Evolutionary conservation across 2,888 invertebrate genomes (phyloP).

Genomic region (Napeogenes inachia): DNA sequence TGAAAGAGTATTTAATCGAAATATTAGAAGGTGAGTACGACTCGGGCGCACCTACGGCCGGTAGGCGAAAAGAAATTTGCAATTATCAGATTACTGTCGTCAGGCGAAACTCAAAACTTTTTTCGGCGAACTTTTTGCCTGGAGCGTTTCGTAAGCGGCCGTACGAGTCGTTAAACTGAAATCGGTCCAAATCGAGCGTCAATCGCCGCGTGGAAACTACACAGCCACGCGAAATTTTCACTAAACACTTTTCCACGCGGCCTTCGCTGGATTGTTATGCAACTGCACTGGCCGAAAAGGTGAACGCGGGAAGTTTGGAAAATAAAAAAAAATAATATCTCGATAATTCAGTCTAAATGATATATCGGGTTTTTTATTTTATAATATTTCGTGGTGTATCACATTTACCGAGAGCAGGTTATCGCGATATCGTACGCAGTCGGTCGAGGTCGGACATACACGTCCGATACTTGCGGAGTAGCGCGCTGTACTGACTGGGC

Average conservation of each 20-base stretch:
- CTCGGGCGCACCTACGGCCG: slow-evolving; percentile 38
- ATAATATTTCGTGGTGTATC: slow-evolving; percentile 26
- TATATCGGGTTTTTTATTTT: slow-evolving; percentile 18
- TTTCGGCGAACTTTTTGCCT: slow-evolving; percentile 55
- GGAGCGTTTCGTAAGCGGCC: slow-evolving; percentile 60
- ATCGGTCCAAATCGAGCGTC: slow-evolving; percentile 54
- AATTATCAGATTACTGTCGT: slow-evolving; percentile 67
- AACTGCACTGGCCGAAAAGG: slow-evolving; percentile 54
- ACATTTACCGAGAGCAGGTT: slow-evolving; percentile 38
- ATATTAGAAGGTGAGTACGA: slow-evolving; percentile 43
- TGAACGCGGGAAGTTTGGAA: slow-evolving; percentile 50
- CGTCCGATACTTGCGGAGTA: slow-evolving; percentile 53
- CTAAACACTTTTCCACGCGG: slow-evolving; percentile 62
- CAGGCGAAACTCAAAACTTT: slow-evolving; percentile 50
- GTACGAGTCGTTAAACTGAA: slow-evolving; percentile 44
- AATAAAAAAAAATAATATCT: slow-evolving; percentile 54
- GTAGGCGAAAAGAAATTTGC: slow-evolving; percentile 58
- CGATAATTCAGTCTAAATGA: background rate
- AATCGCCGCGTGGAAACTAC: slow-evolving; percentile 45
- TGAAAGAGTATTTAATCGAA: slow-evolving; percentile 36
- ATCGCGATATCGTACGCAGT: slow-evolving; percentile 54
- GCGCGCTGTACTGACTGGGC: slow-evolving; percentile 62
- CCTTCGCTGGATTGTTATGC: slow-evolving; percentile 72
- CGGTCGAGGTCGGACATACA: slow-evolving; percentile 41
- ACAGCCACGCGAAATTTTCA: slow-evolving; percentile 54